Base-by-base conservation (phyloP, 1,140 invertebrate species). In the Conus ventricosus region DNA sequence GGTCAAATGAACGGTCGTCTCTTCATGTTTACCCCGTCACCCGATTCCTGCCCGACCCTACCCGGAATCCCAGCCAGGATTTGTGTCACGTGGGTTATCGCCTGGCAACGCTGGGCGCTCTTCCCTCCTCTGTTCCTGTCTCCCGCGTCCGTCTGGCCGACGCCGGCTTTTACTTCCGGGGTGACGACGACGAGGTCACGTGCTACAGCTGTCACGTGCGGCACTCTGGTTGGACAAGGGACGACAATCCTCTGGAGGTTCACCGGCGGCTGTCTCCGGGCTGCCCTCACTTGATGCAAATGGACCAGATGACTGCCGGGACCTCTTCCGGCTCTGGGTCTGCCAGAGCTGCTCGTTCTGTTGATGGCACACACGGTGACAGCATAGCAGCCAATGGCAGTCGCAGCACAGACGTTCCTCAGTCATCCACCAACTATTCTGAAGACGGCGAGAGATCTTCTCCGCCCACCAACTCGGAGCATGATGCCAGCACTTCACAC, bases 91-190 rank as follows among this genome's bases (percentile, higher is more conserved):
- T 85, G 23, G 84, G 84, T 23, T 85, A 85, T 75, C 84, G 84
- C 39, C 63, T 85, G 25, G 84, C 84, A 20, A 76, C 84, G 39
- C 53, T 85, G 27, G 27, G 63, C 15, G 84, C 84, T 51, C 63
- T 85, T 76, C 84, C 84, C 11, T 10, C 63, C 67, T 51, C 63
- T 3, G 39, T 51, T 3, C 25, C 39, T 0, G 84, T 85, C 6
- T 85, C 81, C 11, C 55, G 87, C n/a, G 23, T 88, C n/a, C 54
- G 57, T 10, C 57, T 88, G 78, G 87, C 87, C 6, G 53, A 84
- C 71, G 87, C 87, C 4, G 98, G 98, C 39, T 98, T 98, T 94
- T 98, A 97, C 94, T 99, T 98, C 91, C 97, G 97, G 11, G 97
- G 97, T 39, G 10, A 63, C 51, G 76, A 55, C 63, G 89, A 90